phyloP scores from a whole-genome alignment of 2,113 vertebrate species.

The Phrynosoma blainvillii region DNA sequence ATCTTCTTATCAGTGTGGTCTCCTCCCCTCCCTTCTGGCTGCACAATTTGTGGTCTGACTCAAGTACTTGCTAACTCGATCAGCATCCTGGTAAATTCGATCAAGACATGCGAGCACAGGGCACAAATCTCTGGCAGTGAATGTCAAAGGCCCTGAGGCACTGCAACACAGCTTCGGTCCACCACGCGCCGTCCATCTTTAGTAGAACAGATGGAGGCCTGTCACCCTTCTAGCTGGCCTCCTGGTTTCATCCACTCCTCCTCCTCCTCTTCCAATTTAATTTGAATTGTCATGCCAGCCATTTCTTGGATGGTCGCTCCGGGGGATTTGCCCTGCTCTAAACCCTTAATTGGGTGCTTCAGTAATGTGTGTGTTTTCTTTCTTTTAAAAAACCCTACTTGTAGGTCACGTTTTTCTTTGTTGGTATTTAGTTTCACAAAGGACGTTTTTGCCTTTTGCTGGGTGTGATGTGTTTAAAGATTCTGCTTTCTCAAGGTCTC shows the following conservation, averaged over 20 bases:
- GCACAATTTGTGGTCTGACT: neutral
- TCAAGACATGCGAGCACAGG: slow-evolving; percentile 26
- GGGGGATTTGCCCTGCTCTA: no score
- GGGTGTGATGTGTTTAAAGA: neutral
- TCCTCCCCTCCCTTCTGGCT: neutral
- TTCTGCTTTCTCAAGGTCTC: neutral
- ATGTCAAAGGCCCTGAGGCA: slow-evolving; percentile 71
- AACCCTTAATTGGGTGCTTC: no score
- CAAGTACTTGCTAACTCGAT: slow-evolving; percentile 59
- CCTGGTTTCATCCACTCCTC: no score
- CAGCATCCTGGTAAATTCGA: slow-evolving; percentile 68
- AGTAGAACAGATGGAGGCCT: slow-evolving; percentile 50
- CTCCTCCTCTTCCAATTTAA: slow-evolving; percentile 59
- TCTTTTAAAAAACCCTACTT: slow-evolving; percentile 11
- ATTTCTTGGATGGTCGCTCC: slow-evolving; percentile 31
- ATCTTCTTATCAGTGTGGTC: neutral
- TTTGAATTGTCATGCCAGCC: slow-evolving; percentile 63
- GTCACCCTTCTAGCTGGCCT: neutral
- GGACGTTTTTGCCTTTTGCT: neutral
- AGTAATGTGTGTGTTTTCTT: no score
- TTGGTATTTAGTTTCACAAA: neutral
- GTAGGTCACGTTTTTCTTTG: neutral
- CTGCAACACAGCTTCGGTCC: no score
- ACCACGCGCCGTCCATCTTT: neutral
- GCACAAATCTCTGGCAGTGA: neutral